Conservation (phyloP, 2,797 vertebrate species). For the Microctenopoma stevenorrisi region DNA sequence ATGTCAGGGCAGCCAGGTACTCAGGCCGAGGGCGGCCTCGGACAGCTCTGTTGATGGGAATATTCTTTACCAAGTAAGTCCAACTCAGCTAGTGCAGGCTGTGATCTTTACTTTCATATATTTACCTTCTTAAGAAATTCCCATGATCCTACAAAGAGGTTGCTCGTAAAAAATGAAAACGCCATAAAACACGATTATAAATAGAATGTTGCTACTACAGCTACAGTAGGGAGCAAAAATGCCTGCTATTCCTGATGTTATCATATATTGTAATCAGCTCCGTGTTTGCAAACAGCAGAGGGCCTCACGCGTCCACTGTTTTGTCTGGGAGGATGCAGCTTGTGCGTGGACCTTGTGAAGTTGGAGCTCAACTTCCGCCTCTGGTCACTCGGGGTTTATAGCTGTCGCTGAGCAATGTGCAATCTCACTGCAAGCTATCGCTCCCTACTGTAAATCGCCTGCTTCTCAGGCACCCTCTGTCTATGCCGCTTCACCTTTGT, state of each 20-base stretch:
- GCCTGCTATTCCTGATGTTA: slow-evolving; percentile 50
- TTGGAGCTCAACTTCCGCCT: slow-evolving; percentile 77
- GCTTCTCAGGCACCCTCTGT: slow-evolving; percentile 54
- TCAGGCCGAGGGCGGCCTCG: slow-evolving; percentile 28
- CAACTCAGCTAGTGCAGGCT: background rate
- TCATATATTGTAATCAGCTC: slow-evolving; percentile 35
- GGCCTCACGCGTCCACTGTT: slow-evolving; percentile 46
- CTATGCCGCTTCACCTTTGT: slow-evolving; percentile 56
- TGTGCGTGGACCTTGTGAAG: slow-evolving; percentile 58
- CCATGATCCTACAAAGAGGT: slow-evolving; percentile 27
- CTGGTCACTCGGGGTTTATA: slow-evolving; percentile 79
- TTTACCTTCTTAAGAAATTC: slow-evolving; percentile 26
- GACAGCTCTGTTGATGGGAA: slow-evolving; percentile 74
- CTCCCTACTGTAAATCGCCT: slow-evolving; percentile 53
- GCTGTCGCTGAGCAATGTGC: slow-evolving; percentile 70
- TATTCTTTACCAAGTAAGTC: slow-evolving; percentile 5
- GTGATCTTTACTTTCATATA: background rate
- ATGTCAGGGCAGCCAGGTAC: slow-evolving; percentile 47
- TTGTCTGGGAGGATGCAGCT: slow-evolving; percentile 70
- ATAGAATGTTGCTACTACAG: slow-evolving; percentile 26
- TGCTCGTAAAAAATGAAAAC: slow-evolving; percentile 10
- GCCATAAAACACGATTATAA: slow-evolving; percentile 30
- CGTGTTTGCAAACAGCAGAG: slow-evolving; percentile 44
- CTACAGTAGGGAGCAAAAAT: slow-evolving; percentile 8
- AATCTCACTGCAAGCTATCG: slow-evolving; percentile 40